Percentiles rank a stretch among this genome's conserved stretches.
These are phyloP conservation scores for Tringa solitaria DNA, from an alignment of 2,113 vertebrate species.

Conservation along the genomic window DNA sequence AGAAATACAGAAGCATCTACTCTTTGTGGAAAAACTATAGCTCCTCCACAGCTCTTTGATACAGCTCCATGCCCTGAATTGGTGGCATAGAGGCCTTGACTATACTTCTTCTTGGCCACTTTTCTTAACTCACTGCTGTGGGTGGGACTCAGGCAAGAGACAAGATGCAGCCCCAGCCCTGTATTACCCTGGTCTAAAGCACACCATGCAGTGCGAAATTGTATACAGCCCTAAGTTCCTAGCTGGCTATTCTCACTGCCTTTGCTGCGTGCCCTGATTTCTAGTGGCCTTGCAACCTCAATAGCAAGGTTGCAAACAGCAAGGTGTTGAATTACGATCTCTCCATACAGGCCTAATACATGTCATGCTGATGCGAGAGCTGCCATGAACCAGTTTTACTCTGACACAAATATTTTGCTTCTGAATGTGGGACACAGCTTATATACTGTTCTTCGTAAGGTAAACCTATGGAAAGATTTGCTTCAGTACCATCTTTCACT, in stretches of 20 bases:
- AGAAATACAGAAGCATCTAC: not conserved
- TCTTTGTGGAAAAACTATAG: not conserved
- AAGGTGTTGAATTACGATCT: not conserved
- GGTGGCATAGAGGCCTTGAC: not conserved
- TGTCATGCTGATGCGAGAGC: rapidly evolving
- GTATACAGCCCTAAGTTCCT: not conserved
- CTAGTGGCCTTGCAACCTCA: not conserved
- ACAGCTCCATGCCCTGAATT: not conserved
- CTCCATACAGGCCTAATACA: rapidly evolving
- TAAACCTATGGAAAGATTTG: not conserved
- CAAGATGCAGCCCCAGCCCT: not conserved
- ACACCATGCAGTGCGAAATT: not conserved
- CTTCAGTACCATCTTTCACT: not conserved
- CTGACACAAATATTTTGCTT: not conserved
- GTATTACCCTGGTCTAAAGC: not conserved
- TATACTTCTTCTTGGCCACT: not conserved
- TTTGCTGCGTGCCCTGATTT: not conserved
- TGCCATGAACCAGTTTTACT: not conserved
- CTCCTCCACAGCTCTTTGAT: not conserved
- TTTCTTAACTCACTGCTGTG: not conserved
- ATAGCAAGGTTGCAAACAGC: not conserved
- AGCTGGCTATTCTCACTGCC: not conserved
- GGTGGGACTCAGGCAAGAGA: not conserved
- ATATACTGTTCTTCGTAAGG: not conserved
- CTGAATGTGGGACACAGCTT: not conserved